Percentiles rank a stretch among this genome's conserved stretches.
Evolutionary conservation across 2,797 vertebrate genomes (phyloP).

Genomic region (Cossypha caffra): DNA sequence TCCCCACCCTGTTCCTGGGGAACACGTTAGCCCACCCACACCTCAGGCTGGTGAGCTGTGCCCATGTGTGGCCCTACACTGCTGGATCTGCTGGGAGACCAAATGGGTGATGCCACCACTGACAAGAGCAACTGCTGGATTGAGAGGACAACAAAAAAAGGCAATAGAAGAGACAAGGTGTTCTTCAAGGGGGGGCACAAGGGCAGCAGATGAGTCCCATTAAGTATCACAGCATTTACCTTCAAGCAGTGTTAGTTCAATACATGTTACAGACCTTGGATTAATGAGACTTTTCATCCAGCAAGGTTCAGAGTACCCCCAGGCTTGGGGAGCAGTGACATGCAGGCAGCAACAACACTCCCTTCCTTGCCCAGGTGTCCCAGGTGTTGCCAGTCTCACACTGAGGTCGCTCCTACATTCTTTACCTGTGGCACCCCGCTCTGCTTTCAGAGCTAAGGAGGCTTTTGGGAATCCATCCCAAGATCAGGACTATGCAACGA

Average conservation of each 20-base stretch:
- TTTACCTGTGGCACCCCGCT: neutral
- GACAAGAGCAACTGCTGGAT: neutral
- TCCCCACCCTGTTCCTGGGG: neutral
- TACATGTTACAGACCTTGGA: neutral
- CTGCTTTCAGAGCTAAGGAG: neutral
- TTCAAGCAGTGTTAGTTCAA: neutral
- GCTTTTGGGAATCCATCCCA: neutral
- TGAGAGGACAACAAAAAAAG: neutral
- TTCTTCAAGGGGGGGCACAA: neutral
- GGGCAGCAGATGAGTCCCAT: neutral
- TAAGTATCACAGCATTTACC: neutral
- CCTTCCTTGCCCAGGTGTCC: neutral
- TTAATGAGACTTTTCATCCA: neutral
- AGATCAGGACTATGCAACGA: fast-evolving
- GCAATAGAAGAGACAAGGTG: neutral
- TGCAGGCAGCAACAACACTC: neutral
- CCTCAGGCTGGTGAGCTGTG: neutral
- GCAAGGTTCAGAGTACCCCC: neutral
- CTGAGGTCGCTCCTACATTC: neutral
- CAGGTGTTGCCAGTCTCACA: neutral
- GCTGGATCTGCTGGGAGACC: neutral
- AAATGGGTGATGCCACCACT: neutral
- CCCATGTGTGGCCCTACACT: neutral
- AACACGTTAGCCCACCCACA: neutral
- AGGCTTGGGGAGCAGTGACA: neutral